phyloP scores from a whole-genome alignment of 2,797 vertebrate species.

The Malacoctenus gilli region DNA sequence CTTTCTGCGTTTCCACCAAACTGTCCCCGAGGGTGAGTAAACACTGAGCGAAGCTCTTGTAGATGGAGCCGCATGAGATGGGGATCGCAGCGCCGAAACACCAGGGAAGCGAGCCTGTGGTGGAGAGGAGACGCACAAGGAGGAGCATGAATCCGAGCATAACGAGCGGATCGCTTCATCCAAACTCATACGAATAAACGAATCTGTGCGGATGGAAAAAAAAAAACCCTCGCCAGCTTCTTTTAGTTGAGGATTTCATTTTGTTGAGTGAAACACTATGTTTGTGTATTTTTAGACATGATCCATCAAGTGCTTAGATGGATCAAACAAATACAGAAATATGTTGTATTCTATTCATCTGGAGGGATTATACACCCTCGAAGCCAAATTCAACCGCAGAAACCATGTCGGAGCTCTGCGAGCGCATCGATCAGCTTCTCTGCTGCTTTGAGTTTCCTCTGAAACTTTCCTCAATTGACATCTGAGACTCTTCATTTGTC shows the following conservation, averaged over 20 bases:
- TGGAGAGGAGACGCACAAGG: constrained; percentile 8
- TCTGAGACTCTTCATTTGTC: too few relatives aligned
- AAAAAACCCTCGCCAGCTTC: constrained; percentile 4
- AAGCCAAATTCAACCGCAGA: constrained; percentile 55
- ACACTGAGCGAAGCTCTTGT: constrained; percentile 93
- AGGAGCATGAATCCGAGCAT: too few relatives aligned
- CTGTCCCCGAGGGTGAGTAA: constrained; percentile 91
- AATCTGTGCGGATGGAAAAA: background rate
- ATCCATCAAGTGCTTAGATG: constrained; percentile 42
- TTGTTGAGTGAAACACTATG: constrained; percentile 24
- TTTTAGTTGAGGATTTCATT: constrained; percentile 26
- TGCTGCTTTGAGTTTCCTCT: constrained; percentile 8
- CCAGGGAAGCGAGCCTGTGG: constrained; percentile 61
- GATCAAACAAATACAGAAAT: constrained; percentile 63
- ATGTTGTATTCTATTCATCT: constrained; percentile 61
- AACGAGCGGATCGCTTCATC: background rate
- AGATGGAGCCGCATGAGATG: constrained; percentile 86
- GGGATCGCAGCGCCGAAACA: constrained; percentile 71
- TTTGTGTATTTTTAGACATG: constrained; percentile 20
- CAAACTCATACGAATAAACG: background rate
- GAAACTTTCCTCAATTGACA: background rate
- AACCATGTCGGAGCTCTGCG: constrained; percentile 26
- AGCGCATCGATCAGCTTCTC: constrained; percentile 43
- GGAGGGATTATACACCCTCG: constrained; percentile 60
- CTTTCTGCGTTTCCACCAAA: constrained; percentile 83